Percentiles rank a stretch among this genome's conserved stretches.
phyloP scores from a whole-genome alignment of 1,140 invertebrate species.

The Phortica variegata region DNA sequence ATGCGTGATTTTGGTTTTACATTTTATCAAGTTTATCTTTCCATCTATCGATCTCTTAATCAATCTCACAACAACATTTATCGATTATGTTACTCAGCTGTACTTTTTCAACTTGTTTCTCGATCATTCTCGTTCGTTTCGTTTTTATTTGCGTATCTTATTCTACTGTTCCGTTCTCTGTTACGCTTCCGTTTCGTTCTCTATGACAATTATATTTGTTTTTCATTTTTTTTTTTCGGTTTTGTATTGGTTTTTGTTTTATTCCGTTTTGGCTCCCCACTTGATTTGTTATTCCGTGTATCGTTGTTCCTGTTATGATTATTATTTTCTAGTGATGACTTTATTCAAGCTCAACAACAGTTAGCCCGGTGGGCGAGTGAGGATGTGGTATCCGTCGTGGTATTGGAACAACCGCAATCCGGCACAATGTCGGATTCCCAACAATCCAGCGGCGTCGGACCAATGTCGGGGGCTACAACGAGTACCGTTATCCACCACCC shows the following conservation, averaged over 20 bases:
- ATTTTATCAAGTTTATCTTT: too few relatives aligned
- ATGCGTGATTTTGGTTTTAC: too few relatives aligned
- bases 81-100: too few relatives aligned
- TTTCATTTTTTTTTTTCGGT: not conserved
- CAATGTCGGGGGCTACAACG: slow-evolving; percentile 50
- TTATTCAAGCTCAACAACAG: slow-evolving; percentile 91
- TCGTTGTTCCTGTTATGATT: slow-evolving; percentile 60
- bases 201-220: not conserved
- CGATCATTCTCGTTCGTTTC: too few relatives aligned
- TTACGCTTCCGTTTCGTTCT: slow-evolving; percentile 3
- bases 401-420: slow-evolving; percentile 55
- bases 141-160: not conserved
- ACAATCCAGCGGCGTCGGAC: slow-evolving; percentile 54
- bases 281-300: slow-evolving; percentile 52
- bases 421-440: slow-evolving; percentile 55
- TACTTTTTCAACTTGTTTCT: too few relatives aligned
- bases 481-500: slow-evolving; percentile 48
- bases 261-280: slow-evolving; percentile 12
- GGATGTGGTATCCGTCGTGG: slow-evolving; percentile 71
- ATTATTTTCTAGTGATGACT: slow-evolving; percentile 90
- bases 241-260: slow-evolving; percentile 3
- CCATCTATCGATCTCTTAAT: too few relatives aligned
- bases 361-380: slow-evolving; percentile 89
- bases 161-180: slow-evolving; percentile 1
- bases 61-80: too few relatives aligned